These are phyloP conservation scores for Morus bassanus DNA, from an alignment of 2,797 vertebrate genomes.

Conservation along the genomic window DNA sequence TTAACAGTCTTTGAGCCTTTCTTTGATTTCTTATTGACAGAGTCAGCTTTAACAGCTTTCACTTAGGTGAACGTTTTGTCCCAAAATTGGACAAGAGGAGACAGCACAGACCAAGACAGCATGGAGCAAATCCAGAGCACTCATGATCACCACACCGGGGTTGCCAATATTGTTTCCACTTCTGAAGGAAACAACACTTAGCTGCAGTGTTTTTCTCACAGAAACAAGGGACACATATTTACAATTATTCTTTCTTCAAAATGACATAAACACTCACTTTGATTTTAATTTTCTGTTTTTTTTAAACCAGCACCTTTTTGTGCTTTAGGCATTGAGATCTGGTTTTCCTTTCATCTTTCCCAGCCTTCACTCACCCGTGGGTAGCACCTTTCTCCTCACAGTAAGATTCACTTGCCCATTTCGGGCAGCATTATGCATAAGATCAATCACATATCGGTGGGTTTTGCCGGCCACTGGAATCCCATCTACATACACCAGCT, in stretches of 20 bases:
- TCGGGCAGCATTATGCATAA: constrained; percentile 95
- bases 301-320: not conserved
- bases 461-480: constrained; percentile 95
- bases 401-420: constrained; percentile 95
- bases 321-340: not conserved
- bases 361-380: constrained; percentile 77
- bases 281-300: not conserved
- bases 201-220: constrained; percentile 17
- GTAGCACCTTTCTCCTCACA: constrained; percentile 89
- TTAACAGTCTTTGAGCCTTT: not conserved
- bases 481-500: constrained; percentile 93
- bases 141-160: constrained; percentile 17
- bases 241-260: not conserved
- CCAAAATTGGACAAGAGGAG: not conserved
- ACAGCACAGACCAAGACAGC: constrained; percentile 27
- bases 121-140: constrained; percentile 10
- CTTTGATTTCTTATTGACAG: not conserved
- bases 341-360: not conserved
- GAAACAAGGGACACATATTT: constrained; percentile 19
- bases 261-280: not conserved
- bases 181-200: not conserved
- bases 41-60: not conserved
- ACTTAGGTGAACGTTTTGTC: not conserved
- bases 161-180: constrained; percentile 22
- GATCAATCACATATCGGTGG: constrained; percentile 96